These are phyloP conservation scores for Drosophila incognita DNA, from an alignment of 2,888 invertebrate genomes.

Conservation along the genomic window DNA sequence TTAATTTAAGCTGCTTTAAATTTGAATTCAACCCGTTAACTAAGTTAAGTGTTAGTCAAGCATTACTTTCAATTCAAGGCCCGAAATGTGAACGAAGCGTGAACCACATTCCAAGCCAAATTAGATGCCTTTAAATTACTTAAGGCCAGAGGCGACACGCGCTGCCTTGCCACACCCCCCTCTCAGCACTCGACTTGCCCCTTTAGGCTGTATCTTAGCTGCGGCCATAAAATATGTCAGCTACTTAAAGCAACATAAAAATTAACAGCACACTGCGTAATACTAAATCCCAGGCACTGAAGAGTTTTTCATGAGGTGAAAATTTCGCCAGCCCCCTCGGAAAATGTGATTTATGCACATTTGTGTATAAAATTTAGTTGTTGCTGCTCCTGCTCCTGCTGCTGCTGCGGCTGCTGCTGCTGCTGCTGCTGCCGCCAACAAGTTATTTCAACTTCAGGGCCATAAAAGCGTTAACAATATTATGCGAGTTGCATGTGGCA, in stretches of 20 bases:
- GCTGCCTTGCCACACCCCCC: background rate
- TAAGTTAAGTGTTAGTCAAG: slow-evolving; percentile 15
- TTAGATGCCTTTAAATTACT: slow-evolving; percentile 60
- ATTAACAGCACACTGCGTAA: slow-evolving; percentile 61
- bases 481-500: slow-evolving; percentile 38
- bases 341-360: slow-evolving; percentile 60
- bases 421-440: slow-evolving; percentile 32
- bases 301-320: slow-evolving; percentile 19
- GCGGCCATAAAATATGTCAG: slow-evolving; percentile 58
- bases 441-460: slow-evolving; percentile 57
- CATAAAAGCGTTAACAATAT: slow-evolving; percentile 67
- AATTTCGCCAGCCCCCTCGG: background rate
- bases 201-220: slow-evolving; percentile 11
- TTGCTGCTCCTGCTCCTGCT: background rate
- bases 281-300: slow-evolving; percentile 20
- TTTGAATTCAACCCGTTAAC: slow-evolving; percentile 11
- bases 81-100: slow-evolving; percentile 21
- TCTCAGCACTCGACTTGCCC: background rate
- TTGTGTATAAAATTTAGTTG: slow-evolving; percentile 60
- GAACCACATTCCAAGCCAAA: slow-evolving; percentile 53
- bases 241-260: slow-evolving; percentile 65
- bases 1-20: background rate
- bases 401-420: slow-evolving; percentile 6
- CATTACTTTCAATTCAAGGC: slow-evolving; percentile 40
- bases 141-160: slow-evolving; percentile 32